Evolutionary conservation across 2,797 vertebrate genomes (phyloP).

Genomic region (Tenualosa ilisha): DNA sequence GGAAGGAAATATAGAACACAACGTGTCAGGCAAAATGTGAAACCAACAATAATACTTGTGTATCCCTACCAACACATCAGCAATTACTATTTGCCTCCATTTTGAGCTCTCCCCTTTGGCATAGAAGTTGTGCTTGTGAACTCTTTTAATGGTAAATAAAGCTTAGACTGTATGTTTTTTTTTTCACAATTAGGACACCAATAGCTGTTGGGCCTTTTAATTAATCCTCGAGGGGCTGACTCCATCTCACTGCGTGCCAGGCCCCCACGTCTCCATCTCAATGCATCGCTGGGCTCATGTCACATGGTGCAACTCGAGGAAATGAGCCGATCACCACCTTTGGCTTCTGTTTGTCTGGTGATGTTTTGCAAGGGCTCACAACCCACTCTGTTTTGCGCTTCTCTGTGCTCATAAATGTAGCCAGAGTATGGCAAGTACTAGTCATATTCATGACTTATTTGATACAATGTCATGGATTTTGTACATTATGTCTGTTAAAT

Average conservation of each 20-base stretch:
- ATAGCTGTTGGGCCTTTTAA: slow-evolving; percentile 6
- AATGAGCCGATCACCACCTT: slow-evolving; percentile 12
- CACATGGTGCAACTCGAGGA: slow-evolving; percentile 2
- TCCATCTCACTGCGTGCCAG: neutral
- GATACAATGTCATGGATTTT: neutral
- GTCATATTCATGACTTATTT: neutral
- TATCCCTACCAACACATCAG: neutral
- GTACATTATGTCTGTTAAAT: neutral
- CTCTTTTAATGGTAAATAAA: neutral
- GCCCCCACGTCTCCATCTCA: neutral
- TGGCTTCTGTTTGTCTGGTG: slow-evolving; percentile 14
- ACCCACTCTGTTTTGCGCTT: neutral
- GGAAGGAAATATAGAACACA: neutral
- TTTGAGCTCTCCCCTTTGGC: neutral
- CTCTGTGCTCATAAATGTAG: neutral
- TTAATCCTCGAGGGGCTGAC: neutral
- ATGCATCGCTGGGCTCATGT: slow-evolving; percentile 13
- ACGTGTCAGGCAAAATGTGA: neutral
- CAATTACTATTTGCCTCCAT: neutral
- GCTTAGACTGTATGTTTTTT: slow-evolving; percentile 1
- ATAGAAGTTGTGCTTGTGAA: neutral
- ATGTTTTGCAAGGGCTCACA: neutral
- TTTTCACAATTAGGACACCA: neutral
- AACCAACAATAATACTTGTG: neutral
- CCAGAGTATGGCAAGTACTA: neutral